Evolutionary conservation across 2,113 vertebrate genomes (phyloP).

Genomic region (Python bivittatus): DNA sequence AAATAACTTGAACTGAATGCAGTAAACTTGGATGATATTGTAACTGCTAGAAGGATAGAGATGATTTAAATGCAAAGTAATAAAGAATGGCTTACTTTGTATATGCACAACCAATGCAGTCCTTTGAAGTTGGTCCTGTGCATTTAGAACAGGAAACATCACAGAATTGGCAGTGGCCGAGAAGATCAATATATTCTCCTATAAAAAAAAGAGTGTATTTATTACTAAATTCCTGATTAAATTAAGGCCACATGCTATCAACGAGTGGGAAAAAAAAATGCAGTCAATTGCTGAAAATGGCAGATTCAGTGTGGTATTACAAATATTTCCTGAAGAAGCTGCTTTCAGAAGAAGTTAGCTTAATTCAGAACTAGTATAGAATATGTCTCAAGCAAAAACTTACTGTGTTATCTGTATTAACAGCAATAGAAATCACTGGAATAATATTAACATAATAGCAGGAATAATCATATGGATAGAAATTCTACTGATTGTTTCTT

Average conservation of each 20-base stretch:
- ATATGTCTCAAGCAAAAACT: neutral
- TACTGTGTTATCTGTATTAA: neutral
- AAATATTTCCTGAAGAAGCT: neutral
- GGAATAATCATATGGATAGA: neutral
- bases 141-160: conserved; percentile 82
- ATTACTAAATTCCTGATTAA: conserved; percentile 36
- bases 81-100: conserved; percentile 73
- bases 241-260: neutral
- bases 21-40: neutral
- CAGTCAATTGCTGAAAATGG: neutral
- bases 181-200: conserved; percentile 80
- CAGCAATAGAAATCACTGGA: neutral
- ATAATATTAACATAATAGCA: neutral
- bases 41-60: neutral
- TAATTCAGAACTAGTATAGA: neutral
- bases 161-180: conserved; percentile 78
- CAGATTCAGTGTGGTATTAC: neutral
- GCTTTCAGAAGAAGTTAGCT: conserved; percentile 1
- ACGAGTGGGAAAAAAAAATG: neutral
- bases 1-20: neutral
- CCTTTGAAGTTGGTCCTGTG: conserved; percentile 75
- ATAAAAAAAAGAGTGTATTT: conserved; percentile 45
- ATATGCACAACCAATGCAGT: conserved; percentile 80
- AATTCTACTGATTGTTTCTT: neutral
- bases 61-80: neutral